Percentiles rank a stretch among this genome's conserved stretches.
Conservation (phyloP, 2,113 vertebrate species). For the Sturnus vulgaris region DNA sequence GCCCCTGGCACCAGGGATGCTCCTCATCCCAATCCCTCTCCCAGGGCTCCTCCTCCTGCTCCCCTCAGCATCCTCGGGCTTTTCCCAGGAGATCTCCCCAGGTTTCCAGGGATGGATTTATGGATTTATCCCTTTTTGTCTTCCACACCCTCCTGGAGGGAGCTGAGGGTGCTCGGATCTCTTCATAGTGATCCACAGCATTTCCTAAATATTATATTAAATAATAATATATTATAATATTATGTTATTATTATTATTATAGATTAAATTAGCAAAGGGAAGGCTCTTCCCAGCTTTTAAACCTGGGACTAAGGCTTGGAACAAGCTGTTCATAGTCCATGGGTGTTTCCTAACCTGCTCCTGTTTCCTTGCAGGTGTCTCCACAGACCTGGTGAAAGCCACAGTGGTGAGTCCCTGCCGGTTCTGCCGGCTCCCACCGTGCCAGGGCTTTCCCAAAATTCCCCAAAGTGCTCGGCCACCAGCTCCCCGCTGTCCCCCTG, state of each 20-base stretch:
- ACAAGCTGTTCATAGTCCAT: accelerated
- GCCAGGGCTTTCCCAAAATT: background rate
- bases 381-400: background rate
- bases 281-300: background rate
- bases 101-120: background rate
- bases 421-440: accelerated
- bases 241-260: too few relatives aligned
- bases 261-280: background rate
- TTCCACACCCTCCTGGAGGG: background rate
- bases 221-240: too few relatives aligned
- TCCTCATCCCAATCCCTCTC: background rate
- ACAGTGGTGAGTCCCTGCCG: background rate
- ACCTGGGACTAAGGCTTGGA: background rate
- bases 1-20: background rate
- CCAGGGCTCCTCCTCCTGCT: background rate
- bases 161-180: background rate
- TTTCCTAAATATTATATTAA: background rate
- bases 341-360: background rate
- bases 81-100: background rate
- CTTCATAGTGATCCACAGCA: accelerated
- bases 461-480: background rate
- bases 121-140: background rate
- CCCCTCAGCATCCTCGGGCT: accelerated
- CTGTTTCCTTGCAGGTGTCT: background rate
- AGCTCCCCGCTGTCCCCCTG: accelerated